Evolutionary conservation across 2,113 vertebrate species (phyloP).

Genomic region (Chunga burmeisteri): DNA sequence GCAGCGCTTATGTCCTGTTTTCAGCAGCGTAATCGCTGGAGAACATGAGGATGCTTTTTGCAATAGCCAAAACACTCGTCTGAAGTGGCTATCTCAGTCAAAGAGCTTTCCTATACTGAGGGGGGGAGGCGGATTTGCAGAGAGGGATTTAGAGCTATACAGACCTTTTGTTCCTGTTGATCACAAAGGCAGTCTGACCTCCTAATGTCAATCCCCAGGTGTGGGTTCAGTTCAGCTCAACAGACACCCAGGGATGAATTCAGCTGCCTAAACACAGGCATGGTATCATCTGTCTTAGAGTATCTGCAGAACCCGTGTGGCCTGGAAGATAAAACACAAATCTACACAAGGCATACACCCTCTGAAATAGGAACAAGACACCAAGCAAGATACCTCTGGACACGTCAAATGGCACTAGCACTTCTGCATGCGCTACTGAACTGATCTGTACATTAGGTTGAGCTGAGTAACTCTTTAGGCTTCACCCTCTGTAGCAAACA

Average conservation of each 20-base stretch:
- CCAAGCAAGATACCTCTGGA: not conserved
- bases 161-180: not conserved
- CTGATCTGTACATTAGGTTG: not conserved
- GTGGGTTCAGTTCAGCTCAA: not conserved
- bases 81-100: not conserved
- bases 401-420: not conserved
- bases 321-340: not conserved
- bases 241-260: not conserved
- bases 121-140: not conserved
- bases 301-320: not conserved
- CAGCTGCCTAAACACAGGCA: not conserved
- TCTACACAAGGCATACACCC: not conserved
- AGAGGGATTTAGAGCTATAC: not conserved
- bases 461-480: not conserved
- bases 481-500: not conserved
- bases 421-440: not conserved
- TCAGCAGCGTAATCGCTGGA: not conserved
- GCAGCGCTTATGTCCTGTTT: not conserved
- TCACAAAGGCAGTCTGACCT: not conserved
- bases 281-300: not conserved
- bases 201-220: not conserved
- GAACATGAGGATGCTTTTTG: not conserved
- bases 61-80: not conserved
- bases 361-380: not conserved
- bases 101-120: not conserved